These are phyloP conservation scores for Meliscaeva auricollis DNA, from an alignment of 2,888 invertebrate species.

Conservation along the genomic window DNA sequence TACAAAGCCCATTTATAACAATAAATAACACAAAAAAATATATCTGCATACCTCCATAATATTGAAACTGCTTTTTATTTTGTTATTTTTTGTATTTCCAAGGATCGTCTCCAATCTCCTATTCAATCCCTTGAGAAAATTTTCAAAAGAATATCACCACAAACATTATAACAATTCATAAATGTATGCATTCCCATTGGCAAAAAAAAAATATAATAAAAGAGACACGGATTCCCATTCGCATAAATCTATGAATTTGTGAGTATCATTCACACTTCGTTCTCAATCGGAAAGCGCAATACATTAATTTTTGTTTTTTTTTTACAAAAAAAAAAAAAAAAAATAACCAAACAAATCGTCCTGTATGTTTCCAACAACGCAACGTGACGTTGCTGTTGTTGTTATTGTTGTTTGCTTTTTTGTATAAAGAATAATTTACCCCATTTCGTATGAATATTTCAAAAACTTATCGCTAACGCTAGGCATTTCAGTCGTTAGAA, in stretches of 20 bases:
- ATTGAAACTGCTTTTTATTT: conserved; percentile 44
- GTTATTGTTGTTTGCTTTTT: conserved; percentile 14
- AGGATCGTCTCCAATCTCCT: conserved; percentile 6
- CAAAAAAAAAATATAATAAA: neutral
- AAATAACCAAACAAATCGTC: conserved; percentile 5
- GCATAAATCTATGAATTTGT: conserved; percentile 75
- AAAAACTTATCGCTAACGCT: conserved; percentile 72
- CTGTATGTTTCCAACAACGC: neutral
- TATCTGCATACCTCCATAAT: conserved; percentile 26
- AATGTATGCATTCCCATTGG: conserved; percentile 47
- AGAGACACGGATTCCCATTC: conserved; percentile 42
- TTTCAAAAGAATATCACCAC: conserved; percentile 18
- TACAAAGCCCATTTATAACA: conserved; percentile 57
- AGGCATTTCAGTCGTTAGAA: conserved; percentile 74
- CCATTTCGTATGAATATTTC: conserved; percentile 71
- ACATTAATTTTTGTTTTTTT: conserved; percentile 44
- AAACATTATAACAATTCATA: conserved; percentile 50
- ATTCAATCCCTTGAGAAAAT: conserved; percentile 6
- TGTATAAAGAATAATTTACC: conserved; percentile 54
- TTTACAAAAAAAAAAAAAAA: neutral
- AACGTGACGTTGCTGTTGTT: conserved; percentile 29
- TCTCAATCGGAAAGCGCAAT: conserved; percentile 70
- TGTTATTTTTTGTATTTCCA: too few species aligned
- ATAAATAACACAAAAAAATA: conserved; percentile 51
- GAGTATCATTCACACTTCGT: conserved; percentile 72